Percentiles rank a stretch among this genome's conserved stretches.
Conservation (phyloP, 2,113 vertebrate species). For the Sigmodon hispidus region DNA sequence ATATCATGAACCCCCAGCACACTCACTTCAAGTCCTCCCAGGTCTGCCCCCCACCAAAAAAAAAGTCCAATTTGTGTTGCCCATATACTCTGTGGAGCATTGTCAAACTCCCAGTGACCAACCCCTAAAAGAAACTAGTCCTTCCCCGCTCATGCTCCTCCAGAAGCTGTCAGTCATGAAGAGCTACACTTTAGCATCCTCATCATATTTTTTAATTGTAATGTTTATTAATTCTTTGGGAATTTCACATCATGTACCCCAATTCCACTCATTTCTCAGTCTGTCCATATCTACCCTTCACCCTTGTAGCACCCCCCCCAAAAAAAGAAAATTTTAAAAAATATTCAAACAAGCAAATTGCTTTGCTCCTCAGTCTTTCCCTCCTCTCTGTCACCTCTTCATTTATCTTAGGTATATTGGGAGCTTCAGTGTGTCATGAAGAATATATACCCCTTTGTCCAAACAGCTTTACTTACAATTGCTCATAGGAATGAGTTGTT, state of each 20-base stretch:
- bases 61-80: not conserved
- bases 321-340: not conserved
- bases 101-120: not conserved
- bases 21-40: not conserved
- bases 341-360: too few relatives aligned
- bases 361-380: not conserved
- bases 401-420: not conserved
- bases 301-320: not conserved
- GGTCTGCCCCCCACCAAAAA: not conserved
- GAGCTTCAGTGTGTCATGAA: not conserved
- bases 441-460: not conserved
- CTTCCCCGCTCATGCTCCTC: not conserved
- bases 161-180: not conserved
- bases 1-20: not conserved
- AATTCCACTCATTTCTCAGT: not conserved
- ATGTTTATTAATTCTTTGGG: not conserved
- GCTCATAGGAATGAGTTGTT: not conserved
- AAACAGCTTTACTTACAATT: accelerated
- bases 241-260: not conserved
- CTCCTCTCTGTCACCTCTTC: not conserved
- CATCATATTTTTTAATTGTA: not conserved
- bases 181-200: not conserved
- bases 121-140: not conserved
- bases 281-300: not conserved
- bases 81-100: not conserved